Percentiles rank a stretch among this genome's conserved stretches.
phyloP scores from a whole-genome alignment of 2,888 invertebrate genomes.

The Neoitamus cyanurus region DNA sequence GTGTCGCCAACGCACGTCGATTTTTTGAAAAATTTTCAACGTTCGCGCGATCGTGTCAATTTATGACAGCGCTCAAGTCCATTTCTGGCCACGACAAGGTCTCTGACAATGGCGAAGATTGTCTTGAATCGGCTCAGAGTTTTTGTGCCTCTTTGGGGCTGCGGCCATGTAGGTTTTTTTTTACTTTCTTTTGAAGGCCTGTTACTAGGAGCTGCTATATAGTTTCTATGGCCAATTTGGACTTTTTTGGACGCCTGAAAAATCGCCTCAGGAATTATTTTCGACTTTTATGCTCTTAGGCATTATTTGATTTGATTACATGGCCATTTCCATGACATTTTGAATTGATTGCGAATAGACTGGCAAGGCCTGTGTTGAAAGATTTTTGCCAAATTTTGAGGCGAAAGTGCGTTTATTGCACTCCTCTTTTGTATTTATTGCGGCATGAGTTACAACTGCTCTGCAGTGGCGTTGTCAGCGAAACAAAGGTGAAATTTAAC shows the following conservation, averaged over 20 bases:
- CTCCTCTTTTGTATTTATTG: neutral
- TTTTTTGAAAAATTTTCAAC: slow-evolving; percentile 7
- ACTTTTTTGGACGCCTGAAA: slow-evolving; percentile 10
- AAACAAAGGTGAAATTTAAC: no score
- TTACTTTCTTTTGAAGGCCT: neutral
- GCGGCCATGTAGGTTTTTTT: neutral
- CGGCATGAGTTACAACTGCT: neutral
- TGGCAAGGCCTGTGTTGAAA: neutral
- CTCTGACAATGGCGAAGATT: slow-evolving; percentile 1
- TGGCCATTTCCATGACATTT: neutral
- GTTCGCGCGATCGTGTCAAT: slow-evolving; percentile 15
- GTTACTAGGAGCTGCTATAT: neutral
- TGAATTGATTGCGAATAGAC: neutral
- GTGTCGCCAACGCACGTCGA: slow-evolving; percentile 3
- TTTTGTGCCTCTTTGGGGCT: neutral
- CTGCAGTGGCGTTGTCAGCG: no score
- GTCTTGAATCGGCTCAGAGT: neutral
- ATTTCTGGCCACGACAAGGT: slow-evolving; percentile 9
- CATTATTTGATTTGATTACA: neutral
- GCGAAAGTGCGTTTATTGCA: neutral
- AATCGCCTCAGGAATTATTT: neutral
- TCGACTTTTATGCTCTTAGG: neutral
- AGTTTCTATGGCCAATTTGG: slow-evolving; percentile 7
- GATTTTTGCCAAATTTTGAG: neutral
- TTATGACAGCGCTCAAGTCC: slow-evolving; percentile 18